Percentiles rank a stretch among this genome's conserved stretches.
Evolutionary conservation across 2,888 invertebrate species (phyloP).

Genomic region (Gonocerus acuteangulatus): DNA sequence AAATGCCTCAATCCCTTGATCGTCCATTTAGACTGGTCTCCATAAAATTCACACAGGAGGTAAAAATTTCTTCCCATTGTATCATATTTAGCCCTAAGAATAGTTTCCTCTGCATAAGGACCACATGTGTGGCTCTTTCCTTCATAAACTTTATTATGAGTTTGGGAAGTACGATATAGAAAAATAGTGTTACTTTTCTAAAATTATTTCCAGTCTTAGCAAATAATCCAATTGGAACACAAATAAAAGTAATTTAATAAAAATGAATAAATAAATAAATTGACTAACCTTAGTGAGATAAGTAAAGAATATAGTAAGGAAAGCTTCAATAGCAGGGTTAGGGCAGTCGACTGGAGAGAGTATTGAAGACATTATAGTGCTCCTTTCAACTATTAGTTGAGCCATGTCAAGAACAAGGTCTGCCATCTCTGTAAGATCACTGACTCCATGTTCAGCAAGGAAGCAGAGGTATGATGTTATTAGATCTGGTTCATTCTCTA

Average conservation of each 20-base stretch:
- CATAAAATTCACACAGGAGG: too few species aligned
- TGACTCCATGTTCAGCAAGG: slow-evolving; percentile 62
- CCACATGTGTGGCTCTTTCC: too few species aligned
- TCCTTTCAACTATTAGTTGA: slow-evolving; percentile 83
- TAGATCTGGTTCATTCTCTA: slow-evolving; percentile 77
- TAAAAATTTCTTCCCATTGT: too few species aligned
- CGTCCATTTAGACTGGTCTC: too few species aligned
- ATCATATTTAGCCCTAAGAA: too few species aligned
- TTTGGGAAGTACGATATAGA: not conserved
- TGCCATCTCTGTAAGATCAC: slow-evolving; percentile 37
- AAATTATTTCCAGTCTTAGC: not conserved
- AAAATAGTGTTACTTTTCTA: not conserved
- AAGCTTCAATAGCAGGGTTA: slow-evolving; percentile 56
- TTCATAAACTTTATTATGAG: too few species aligned
- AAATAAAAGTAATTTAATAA: not conserved
- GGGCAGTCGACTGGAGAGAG: slow-evolving; percentile 52
- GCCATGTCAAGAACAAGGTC: slow-evolving; percentile 63
- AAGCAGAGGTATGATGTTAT: slow-evolving; percentile 79
- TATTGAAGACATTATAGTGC: slow-evolving; percentile 75
- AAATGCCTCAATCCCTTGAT: too few species aligned
- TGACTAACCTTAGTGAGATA: slow-evolving; percentile 59
- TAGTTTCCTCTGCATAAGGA: too few species aligned
- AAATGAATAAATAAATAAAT: too few species aligned
- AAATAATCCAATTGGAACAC: not conserved
- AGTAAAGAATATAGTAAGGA: slow-evolving; percentile 63